Evolutionary conservation across 2,113 vertebrate species (phyloP).

Genomic region (Petrocephalus microphthalmus): DNA sequence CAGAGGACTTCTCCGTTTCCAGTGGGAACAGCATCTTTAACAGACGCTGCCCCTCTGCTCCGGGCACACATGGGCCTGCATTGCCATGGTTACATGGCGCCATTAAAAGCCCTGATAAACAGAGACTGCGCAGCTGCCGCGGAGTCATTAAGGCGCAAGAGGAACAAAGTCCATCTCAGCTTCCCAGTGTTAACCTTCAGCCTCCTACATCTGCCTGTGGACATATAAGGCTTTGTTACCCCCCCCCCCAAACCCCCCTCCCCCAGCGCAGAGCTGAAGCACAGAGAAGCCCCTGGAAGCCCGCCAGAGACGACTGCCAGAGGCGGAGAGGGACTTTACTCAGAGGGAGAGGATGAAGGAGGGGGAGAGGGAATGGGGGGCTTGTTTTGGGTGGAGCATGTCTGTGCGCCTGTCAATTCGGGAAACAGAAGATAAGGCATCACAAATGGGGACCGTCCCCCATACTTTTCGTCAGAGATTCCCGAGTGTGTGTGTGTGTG

Average conservation of each 20-base stretch:
- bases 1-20: neutral
- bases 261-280: conserved; percentile 17
- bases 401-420: neutral
- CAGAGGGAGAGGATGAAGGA: conserved; percentile 13
- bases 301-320: conserved; percentile 22
- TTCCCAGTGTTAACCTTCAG: conserved; percentile 26
- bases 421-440: conserved; percentile 13
- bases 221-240: conserved; percentile 37
- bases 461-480: neutral
- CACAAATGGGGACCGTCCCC: neutral
- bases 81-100: neutral
- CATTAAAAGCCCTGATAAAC: neutral
- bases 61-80: neutral
- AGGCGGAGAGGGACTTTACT: neutral
- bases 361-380: neutral
- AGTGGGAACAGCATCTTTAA: neutral
- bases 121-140: neutral
- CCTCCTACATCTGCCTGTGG: conserved; percentile 23
- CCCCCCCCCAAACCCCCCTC: conserved; percentile 26
- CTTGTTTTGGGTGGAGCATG: neutral
- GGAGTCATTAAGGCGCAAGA: neutral
- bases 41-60: neutral
- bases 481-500: neutral
- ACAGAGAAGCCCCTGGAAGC: conserved; percentile 22
- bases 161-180: conserved; percentile 22